Evolutionary conservation across 2,113 vertebrate species (phyloP), one percentile per base, ranked within the genome.

Genomic region (Phrynosoma platyrhinos): DNA sequence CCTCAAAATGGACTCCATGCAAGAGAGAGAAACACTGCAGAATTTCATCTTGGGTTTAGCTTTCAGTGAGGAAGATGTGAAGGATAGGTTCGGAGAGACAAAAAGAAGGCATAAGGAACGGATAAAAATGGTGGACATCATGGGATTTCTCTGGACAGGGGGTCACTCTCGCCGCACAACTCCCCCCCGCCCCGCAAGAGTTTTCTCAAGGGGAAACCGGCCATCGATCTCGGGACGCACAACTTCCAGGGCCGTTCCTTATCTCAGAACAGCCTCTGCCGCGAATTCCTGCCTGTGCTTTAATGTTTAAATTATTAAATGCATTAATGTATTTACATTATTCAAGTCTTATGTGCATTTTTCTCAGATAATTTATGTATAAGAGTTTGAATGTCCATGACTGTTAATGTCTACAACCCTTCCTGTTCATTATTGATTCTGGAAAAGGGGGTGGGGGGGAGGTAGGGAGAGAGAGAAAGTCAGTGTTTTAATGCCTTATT

Each of bases 301-400:
- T 98, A 99, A 98, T 98, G 98, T 98, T 98, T 98, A 98, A 98
- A 98, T 99, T 99, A 99, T 99, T 98, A 99, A 99, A 98, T 98
- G 98, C 98, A 99, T 98, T 99, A 98, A 99, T 99, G 98, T 99
- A 99, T 99, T 99, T 98, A 99, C 98, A 99, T 99, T 99, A 97
- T 99, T 99, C 98, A 98, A 98, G 98, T 97, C 98, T 98, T 99
- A 99, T 98, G 98, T 97, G 97, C 97, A 98, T 98, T 99, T 99
- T 98, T 98, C 98, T 98, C 97, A 98, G 97, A 98, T 99, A 99
- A 99, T 99, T 99, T 98, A 99, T 99, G 98, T 99, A 98, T 98
- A 97, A 97, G 97, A 98, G 98, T 98, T 98, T 97, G 97, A 97
- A 99, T 98, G 98, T 98, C 98, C 98, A 97, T 97, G 97, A 98